Evolutionary conservation across 2,797 vertebrate species (phyloP), one percentile per base, ranked within the genome.

Genomic region (Danio aesculapii): DNA sequence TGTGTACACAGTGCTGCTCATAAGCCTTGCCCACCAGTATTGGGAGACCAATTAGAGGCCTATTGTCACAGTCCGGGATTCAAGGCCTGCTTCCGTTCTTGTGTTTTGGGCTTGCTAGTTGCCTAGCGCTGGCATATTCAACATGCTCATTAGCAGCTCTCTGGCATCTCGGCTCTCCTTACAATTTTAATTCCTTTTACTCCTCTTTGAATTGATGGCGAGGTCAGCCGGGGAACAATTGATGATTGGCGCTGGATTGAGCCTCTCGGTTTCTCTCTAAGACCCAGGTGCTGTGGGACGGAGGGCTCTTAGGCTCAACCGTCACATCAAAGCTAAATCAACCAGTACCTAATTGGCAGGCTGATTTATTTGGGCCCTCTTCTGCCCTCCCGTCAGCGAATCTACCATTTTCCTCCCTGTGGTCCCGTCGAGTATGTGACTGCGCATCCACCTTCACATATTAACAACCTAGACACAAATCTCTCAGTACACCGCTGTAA

Each of bases 181-280:
- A 89, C 87, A 81, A 86, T 87, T 89, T 86, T 80, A 84, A 88
- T 90, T 92, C 82, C 87, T 88, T 86, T 58, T 84, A 85, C 86
- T 89, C 88, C 84, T 87, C 81, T 87, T 70, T 87, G 85, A 91
- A 92, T 92, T 92, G 88, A 94, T 91, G 90, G 89, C 89, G 85
- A 88, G 89, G 89, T 89, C 53, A 85, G 44, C 77, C 57, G 83
- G 90, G 85, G 89, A 91, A 92, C 85, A 92, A 92, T 86, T 83
- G 59, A 59, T 78, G 74, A 74, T 82, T 77, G 68, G 57, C 30
- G 41, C 71, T 75, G 68, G 49, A 77, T 67, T n/a, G 14, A 57
- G 43, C 64, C 66, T 17, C 47, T 84, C 83, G 21, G 68, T 84
- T 69, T 63, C 71, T 83, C 80, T 70, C 87, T 76, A 62, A 30